Base-by-base conservation (phyloP, 2,888 invertebrate genomes). In the Drosophila formosana region DNA sequence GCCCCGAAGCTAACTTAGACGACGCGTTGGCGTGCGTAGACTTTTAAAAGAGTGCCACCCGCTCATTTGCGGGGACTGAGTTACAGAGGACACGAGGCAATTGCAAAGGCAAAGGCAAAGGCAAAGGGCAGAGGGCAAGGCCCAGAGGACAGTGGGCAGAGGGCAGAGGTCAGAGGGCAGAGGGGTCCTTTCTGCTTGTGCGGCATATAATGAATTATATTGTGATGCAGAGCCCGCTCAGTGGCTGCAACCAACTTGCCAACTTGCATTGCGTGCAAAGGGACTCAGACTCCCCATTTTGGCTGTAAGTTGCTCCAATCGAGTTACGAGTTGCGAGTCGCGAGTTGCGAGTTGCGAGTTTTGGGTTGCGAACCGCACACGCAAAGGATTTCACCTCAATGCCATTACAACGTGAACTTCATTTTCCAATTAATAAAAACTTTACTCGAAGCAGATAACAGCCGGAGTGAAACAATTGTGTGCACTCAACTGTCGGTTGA, bases 21-120 rank as follows among this genome's bases (percentile, higher is more conserved):
- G 61, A 71, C 71, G 88, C 86, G 80, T 76, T 82, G 88, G 86
- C 86, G 82, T 82, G 82, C 82, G 83, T 88, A 85, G 86, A 82
- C 83, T 82, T 88, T 85, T 82, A 85, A 82, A 72, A 66, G 57
- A 77, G 67, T 62, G 53, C 50, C 58, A 49, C 45, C 61, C 69
- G 64, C 58, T 56, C 50, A 51, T 28, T 65, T 37, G n/a, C 51
- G 43, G 50, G 39, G 45, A 43, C 39, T 41, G 43, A 51, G 61
- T 23, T 25, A 7, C 25, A 39, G 41, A 37, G 46, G 49, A 30
- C 13, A 8, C 43, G 30, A 4, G 39, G 30, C n/a, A 18, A 18
- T 18, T 18, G 18, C 18, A 23, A 9, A 5, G 18, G 39, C 11
- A 28, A 0, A 6, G 13, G 18, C 18, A 18, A 18, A 18, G 41